Conservation (phyloP, 2,113 vertebrate genomes). For the Chamaetylas fuelleborni region DNA sequence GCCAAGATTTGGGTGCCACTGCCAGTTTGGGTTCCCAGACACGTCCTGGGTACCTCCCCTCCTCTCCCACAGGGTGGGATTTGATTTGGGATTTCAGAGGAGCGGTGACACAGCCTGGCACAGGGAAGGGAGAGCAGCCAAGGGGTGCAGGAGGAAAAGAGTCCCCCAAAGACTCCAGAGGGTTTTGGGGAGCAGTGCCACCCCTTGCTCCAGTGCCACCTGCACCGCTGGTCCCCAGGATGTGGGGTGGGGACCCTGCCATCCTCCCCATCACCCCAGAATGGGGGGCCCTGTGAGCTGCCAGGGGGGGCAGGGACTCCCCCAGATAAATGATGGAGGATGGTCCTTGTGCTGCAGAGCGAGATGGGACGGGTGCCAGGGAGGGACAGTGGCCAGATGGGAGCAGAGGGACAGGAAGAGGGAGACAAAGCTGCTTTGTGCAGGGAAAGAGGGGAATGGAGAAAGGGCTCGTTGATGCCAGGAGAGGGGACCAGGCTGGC, state of each 20-base stretch:
- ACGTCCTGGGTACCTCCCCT: rapidly evolving
- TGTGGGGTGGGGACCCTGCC: not conserved
- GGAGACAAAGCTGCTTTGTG: conserved; percentile 37
- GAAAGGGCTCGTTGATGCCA: rapidly evolving
- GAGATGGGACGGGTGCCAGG: rapidly evolving
- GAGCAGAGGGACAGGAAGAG: not conserved
- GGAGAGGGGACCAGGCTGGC: rapidly evolving
- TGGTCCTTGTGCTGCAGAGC: not conserved
- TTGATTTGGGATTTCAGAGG: not conserved
- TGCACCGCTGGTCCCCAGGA: rapidly evolving
- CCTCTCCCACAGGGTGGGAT: not conserved
- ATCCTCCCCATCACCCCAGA: not conserved
- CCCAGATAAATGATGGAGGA: not conserved
- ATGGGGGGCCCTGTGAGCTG: not conserved
- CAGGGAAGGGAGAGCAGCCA: not conserved
- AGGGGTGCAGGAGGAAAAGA: not conserved
- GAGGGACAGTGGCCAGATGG: not conserved
- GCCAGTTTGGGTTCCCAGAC: not conserved
- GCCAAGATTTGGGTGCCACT: rapidly evolving
- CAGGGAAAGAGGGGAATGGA: rapidly evolving
- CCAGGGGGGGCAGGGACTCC: not conserved
- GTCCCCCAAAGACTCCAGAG: rapidly evolving
- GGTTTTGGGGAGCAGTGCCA: not conserved
- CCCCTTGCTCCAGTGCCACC: rapidly evolving
- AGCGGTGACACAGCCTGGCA: not conserved